Conservation (phyloP, 1,140 invertebrate species). For the Drosophila ogumai region DNA sequence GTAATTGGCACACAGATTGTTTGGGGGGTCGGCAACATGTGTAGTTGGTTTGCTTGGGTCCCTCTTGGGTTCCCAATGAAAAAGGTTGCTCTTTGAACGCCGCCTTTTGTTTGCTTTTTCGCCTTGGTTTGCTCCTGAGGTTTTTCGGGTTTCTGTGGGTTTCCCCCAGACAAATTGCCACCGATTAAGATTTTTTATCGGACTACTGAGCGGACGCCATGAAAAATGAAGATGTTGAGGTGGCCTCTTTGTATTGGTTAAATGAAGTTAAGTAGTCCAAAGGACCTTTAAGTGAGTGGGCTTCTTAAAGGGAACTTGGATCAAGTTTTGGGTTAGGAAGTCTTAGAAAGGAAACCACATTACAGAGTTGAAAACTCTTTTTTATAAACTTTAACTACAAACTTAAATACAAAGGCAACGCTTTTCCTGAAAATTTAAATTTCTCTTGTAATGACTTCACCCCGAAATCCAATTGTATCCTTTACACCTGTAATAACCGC, state of each 20-base stretch:
- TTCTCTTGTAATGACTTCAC: not conserved
- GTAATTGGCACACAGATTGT: slow-evolving; percentile 57
- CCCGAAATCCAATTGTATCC: slow-evolving; percentile 10
- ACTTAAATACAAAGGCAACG: no score
- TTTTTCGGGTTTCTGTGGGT: slow-evolving; percentile 37
- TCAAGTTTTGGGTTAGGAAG: no score
- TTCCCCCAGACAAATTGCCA: slow-evolving; percentile 66
- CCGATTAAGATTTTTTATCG: slow-evolving; percentile 77
- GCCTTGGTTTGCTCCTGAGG: slow-evolving; percentile 35
- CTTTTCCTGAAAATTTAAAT: not conserved
- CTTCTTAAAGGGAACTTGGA: not conserved
- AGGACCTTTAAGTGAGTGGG: slow-evolving; percentile 1
- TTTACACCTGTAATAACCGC: slow-evolving; percentile 54
- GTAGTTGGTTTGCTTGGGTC: slow-evolving; percentile 32
- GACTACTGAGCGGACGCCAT: slow-evolving; percentile 36
- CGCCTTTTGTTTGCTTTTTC: slow-evolving; percentile 36
- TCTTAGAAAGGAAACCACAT: not conserved
- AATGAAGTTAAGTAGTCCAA: slow-evolving; percentile 32
- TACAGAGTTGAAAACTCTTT: not conserved
- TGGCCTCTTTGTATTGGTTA: slow-evolving; percentile 15
- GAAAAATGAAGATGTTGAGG: slow-evolving; percentile 57
- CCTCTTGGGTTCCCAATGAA: slow-evolving; percentile 40
- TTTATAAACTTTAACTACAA: not conserved
- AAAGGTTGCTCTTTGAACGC: slow-evolving; percentile 61
- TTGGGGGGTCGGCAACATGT: slow-evolving; percentile 21